Evolutionary conservation across 2,888 invertebrate species (phyloP), one percentile per base, ranked within the genome.

Genomic region (Drosophila demipolita): DNA sequence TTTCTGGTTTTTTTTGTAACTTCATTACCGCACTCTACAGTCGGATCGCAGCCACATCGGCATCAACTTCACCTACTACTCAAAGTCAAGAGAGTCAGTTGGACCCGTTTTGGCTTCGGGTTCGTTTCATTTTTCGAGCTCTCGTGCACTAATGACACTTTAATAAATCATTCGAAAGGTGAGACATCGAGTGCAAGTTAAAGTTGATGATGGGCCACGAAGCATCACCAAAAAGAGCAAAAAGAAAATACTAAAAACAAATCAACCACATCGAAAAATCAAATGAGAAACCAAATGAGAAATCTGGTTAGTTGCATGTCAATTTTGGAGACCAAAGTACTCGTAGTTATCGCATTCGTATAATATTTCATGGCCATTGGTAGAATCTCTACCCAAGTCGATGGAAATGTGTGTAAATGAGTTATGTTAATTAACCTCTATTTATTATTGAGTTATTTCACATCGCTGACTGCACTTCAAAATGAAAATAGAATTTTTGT

Each of bases 81-180:
- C 87, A 81, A 83, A 86, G 80, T 60, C 76, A 58, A 59, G 54
- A 60, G 70, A 71, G 73, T 38, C 74, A 53, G 77, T 63, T 74
- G 73, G 69, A 71, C 60, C 65, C 61, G 68, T 73, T 61, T 72
- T 55, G 69, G 73, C 63, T 81, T 89, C 85, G 87, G 90, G 86
- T 82, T 87, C 87, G 89, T 90, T 87, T 87, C 82, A 87, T 90
- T 87, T 86, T 78, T 87, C 80, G 74, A 83, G 66, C 83, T 79
- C 82, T 89, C 84, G 91, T 83, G 87, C 87, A 88, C 91, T 91
- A 91, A 91, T 91, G 91, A 91, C 92, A 91, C 90, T 85, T 90
- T 85, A 92, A 91, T 91, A 91, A 91, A 91, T 91, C 91, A 91
- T 91, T 91, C 82, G 91, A 91, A 91, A 92, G 92, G 92, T 92